A percentile compares a stretch with the other conserved stretches of the same genome.
These are phyloP conservation scores for Limnodromus scolopaceus DNA, from an alignment of 2,797 vertebrate genomes.

Conservation along the genomic window DNA sequence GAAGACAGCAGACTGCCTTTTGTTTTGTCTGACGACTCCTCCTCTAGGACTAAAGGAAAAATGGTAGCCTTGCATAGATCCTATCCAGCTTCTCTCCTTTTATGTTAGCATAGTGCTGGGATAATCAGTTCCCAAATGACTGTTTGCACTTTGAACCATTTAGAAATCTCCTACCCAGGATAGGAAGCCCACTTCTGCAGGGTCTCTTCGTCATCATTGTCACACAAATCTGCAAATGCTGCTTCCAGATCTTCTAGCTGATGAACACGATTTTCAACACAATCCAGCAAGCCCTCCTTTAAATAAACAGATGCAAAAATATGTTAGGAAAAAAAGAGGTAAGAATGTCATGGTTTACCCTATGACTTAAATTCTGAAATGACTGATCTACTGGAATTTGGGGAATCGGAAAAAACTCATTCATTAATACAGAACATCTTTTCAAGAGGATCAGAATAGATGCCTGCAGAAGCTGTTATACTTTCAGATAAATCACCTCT, in stretches of 20 bases:
- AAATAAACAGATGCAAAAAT: constrained; percentile 9
- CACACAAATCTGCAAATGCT: constrained; percentile 91
- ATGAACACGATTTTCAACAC: constrained; percentile 86
- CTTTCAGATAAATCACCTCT: neutral
- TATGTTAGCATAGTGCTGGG: neutral
- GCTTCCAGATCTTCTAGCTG: constrained; percentile 95
- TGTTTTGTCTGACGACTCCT: neutral
- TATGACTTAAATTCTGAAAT: neutral
- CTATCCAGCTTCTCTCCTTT: neutral
- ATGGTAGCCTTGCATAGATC: neutral
- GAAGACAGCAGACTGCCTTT: neutral
- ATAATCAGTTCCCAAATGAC: neutral
- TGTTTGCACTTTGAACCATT: neutral
- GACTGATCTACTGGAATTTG: neutral
- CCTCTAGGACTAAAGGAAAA: neutral
- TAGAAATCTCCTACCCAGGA: constrained; percentile 81
- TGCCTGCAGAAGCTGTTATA: neutral
- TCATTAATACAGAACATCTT: neutral
- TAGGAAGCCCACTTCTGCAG: constrained; percentile 85
- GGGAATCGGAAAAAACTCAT: neutral
- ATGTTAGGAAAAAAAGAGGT: neutral
- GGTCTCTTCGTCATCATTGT: constrained; percentile 87
- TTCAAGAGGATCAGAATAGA: neutral
- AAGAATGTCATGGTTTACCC: neutral
- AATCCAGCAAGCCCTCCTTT: constrained; percentile 84